Evolutionary conservation across 2,113 vertebrate genomes (phyloP), one percentile per base, ranked within the genome.

Genomic region (Crotalus horridus): DNA sequence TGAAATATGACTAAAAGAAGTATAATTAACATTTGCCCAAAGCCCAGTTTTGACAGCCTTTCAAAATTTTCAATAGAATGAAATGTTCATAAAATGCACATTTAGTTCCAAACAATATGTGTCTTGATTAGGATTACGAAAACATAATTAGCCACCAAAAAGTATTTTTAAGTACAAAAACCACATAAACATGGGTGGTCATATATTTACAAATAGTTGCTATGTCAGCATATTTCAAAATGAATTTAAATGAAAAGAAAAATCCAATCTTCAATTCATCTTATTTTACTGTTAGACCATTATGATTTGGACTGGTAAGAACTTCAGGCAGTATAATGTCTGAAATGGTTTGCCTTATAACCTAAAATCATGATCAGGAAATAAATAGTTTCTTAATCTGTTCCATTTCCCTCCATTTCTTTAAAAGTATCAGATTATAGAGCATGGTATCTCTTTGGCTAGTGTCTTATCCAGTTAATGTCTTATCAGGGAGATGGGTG

Each of bases 221-320:
- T 10, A 81, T 61, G 48, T 0, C 0, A 0, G 21, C 8, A 29
- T 90, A 1, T 86, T 88, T 48, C 64, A 54, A 85, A 90, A 6
- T 55, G 92, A 55, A 23, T 26, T 13, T 88, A 90, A 81, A 91
- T 94, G 69, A 39, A n/a, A 85, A 64, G 88, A 91, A 91, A 94
- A 81, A 69, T 12, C 10, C 24, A 0, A 7, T 86, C 85, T 87
- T n/a, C 90, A 85, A 85, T 61, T 58, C 13, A 33, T 6, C 4
- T 85, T n/a, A 2, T 54, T 95, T 2, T 0, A 29, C 46, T 91
- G 11, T 48, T 39, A 55, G 55, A 15, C 33, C 43, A 24, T 43
- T 86, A 23, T 87, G 8, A 69, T 85, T 46, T 48, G 53, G 88
- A 48, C 0, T 0, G 39, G 87, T 55, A 39, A 64, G 17, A 12